These are phyloP conservation scores for Venusia cambrica DNA, from an alignment of 2,888 invertebrate genomes.

Conservation along the genomic window DNA sequence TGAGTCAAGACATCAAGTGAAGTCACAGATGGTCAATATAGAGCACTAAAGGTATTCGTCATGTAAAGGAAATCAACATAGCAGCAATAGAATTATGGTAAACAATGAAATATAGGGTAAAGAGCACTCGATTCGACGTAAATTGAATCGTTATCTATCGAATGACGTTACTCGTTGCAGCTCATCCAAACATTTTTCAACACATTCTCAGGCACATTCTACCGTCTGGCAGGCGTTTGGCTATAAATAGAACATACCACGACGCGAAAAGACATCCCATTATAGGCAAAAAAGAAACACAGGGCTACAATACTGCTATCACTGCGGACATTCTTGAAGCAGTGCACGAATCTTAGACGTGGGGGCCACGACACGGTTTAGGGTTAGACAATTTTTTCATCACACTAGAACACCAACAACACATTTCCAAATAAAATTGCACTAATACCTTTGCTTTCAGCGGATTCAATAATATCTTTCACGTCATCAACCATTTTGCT, in stretches of 20 bases:
- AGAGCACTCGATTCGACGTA: conserved; percentile 31
- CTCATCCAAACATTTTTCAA: conserved; percentile 50
- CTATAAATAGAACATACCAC: conserved; percentile 78
- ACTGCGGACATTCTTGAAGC: conserved; percentile 74
- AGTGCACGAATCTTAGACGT: conserved; percentile 70
- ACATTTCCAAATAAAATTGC: conserved; percentile 68
- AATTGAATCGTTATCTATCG: conserved; percentile 33
- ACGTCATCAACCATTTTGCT: conserved; percentile 81
- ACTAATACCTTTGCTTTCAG: conserved; percentile 78
- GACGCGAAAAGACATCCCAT: conserved; percentile 73
- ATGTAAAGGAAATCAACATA: conserved; percentile 29
- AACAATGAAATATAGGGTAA: conserved; percentile 29
- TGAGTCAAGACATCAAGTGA: conserved; percentile 36
- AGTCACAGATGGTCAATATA: conserved; percentile 34
- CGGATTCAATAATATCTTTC: conserved; percentile 77
- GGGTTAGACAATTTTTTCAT: conserved; percentile 75
- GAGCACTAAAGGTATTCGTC: conserved; percentile 39
- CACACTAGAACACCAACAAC: conserved; percentile 73
- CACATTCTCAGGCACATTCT: conserved; percentile 57
- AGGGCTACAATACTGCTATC: conserved; percentile 57
- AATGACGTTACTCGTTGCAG: conserved; percentile 34
- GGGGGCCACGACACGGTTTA: conserved; percentile 78
- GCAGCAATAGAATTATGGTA: conserved; percentile 19
- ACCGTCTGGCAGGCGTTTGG: conserved; percentile 64
- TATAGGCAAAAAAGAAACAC: conserved; percentile 76